phyloP scores from a whole-genome alignment of 2,888 invertebrate genomes.

The Lymantria dispar region DNA sequence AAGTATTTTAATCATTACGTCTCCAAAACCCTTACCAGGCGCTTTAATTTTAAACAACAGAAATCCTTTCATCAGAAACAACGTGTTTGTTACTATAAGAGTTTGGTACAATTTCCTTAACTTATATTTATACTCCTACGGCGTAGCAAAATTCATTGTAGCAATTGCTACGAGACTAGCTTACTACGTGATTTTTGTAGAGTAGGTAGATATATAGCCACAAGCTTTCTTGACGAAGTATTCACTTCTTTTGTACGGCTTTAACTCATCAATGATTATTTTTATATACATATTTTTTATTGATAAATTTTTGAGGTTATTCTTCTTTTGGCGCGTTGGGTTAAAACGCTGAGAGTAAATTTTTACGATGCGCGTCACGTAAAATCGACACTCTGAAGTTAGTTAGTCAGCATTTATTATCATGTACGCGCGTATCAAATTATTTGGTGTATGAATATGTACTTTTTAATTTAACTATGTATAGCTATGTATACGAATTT shows the following conservation, averaged over 20 bases:
- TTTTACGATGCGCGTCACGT: too few relatives aligned
- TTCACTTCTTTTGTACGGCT: not conserved
- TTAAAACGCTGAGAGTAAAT: too few relatives aligned
- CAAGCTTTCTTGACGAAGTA: not conserved
- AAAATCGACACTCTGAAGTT: too few relatives aligned
- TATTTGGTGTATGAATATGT: too few relatives aligned
- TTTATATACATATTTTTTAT: too few relatives aligned
- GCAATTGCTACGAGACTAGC: slow-evolving; percentile 37
- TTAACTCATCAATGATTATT: too few relatives aligned
- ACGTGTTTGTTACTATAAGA: slow-evolving; percentile 10
- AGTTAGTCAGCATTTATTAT: too few relatives aligned
- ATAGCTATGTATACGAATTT: too few relatives aligned
- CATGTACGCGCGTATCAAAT: too few relatives aligned
- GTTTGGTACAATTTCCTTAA: slow-evolving; percentile 20
- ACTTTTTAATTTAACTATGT: too few relatives aligned
- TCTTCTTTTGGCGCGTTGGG: too few relatives aligned
- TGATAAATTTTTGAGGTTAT: too few relatives aligned
- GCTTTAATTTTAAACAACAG: slow-evolving; percentile 12
- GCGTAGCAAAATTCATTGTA: slow-evolving; percentile 32
- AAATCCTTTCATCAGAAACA: slow-evolving; percentile 14
- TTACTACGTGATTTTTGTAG: slow-evolving; percentile 26
- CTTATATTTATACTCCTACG: slow-evolving; percentile 7
- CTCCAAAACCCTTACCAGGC: slow-evolving; percentile 4
- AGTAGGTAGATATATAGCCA: slow-evolving; percentile 7
- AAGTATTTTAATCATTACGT: slow-evolving; percentile 16